Base-by-base conservation (phyloP, 2,113 vertebrate genomes). In the Campylomormyrus tamandua region DNA sequence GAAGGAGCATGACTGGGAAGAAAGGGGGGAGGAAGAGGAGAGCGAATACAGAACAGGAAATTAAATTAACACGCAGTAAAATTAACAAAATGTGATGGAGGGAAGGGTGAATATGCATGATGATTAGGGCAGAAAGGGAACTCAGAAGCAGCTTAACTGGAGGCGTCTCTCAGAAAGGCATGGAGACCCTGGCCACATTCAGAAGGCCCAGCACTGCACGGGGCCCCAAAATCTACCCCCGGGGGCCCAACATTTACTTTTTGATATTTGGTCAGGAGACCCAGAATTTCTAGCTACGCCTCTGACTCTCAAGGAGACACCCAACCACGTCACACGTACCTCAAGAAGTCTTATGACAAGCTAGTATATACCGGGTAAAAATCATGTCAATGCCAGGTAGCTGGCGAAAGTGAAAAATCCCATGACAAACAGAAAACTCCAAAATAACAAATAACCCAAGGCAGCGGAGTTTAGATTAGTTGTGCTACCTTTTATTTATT, bases 1-100 rank as follows among this genome's bases (percentile, higher is more conserved):
- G 80, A 90, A 89, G 90, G 87, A 52, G 66, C 85, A 87, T 13
- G 48, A 86, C 46, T 49, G 83, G 45, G 83, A 15, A 74, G 58
- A 89, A 94, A 94, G 94, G 93, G 95, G 1, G 11, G 1, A 8
- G 70, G 31, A 9, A 27, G 49, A 4, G 5, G 42, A n/a, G 42
- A 96, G 83, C 9, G 21, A 42, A 90, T 83, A 90, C 8, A 56
- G 42, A 89, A 90, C 17, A 42, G 31, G 45, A 83, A 92, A 56
- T 50, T 31, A 90, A 52, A 70, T 70, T 31, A 83, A 87, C 39
- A 90, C 11, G 4, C 7, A 53, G 42, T 13, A 90, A 39, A 52
- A 62, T 58, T 27, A 49, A 90, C 11, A 87, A 92, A 0, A 1
- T 88, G 13, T 49, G 87, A 50, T 4, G 42, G 27, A 27, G 24